These are phyloP conservation scores for Ephialtes manifestator DNA, from an alignment of 2,888 invertebrate species.

Conservation along the genomic window DNA sequence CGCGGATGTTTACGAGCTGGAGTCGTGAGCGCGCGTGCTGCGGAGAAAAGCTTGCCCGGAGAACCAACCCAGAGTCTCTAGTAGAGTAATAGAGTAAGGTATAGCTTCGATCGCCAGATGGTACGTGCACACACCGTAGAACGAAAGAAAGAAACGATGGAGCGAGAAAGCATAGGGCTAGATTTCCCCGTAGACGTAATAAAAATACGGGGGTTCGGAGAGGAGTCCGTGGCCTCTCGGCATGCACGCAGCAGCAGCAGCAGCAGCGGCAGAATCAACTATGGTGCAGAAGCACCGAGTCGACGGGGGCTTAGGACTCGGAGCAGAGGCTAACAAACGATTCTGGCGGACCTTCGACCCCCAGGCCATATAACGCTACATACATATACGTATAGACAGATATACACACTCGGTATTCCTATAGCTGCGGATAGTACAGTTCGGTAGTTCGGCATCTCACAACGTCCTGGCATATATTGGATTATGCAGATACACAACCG, in stretches of 20 bases:
- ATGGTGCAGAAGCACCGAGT: slow-evolving; percentile 61
- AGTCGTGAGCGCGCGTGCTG: slow-evolving; percentile 59
- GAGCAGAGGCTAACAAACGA: slow-evolving; percentile 78
- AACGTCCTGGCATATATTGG: slow-evolving; percentile 79
- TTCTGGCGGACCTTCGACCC: slow-evolving; percentile 77
- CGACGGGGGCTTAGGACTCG: slow-evolving; percentile 63
- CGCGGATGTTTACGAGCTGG: slow-evolving; percentile 67
- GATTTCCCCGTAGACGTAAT: slow-evolving; percentile 84
- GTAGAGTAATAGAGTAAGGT: slow-evolving; percentile 62
- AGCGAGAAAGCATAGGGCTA: slow-evolving; percentile 73
- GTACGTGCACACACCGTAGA: slow-evolving; percentile 59
- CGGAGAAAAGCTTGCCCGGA: slow-evolving; percentile 51
- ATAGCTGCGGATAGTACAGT: slow-evolving; percentile 45
- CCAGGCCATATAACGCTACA: slow-evolving; percentile 46
- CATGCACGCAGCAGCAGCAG: slow-evolving; percentile 44
- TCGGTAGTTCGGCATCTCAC: slow-evolving; percentile 59
- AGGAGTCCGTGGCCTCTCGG: slow-evolving; percentile 53
- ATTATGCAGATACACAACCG: slow-evolving; percentile 80
- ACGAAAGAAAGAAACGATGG: slow-evolving; percentile 64
- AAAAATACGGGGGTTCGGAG: slow-evolving; percentile 75
- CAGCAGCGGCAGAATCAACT: background rate
- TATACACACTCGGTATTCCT: slow-evolving; percentile 36
- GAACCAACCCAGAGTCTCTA: slow-evolving; percentile 15
- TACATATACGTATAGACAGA: slow-evolving; percentile 15
- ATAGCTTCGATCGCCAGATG: slow-evolving; percentile 68